These are phyloP conservation scores for Neodiprion lecontei DNA, from an alignment of 1,140 invertebrate genomes.

Conservation along the genomic window DNA sequence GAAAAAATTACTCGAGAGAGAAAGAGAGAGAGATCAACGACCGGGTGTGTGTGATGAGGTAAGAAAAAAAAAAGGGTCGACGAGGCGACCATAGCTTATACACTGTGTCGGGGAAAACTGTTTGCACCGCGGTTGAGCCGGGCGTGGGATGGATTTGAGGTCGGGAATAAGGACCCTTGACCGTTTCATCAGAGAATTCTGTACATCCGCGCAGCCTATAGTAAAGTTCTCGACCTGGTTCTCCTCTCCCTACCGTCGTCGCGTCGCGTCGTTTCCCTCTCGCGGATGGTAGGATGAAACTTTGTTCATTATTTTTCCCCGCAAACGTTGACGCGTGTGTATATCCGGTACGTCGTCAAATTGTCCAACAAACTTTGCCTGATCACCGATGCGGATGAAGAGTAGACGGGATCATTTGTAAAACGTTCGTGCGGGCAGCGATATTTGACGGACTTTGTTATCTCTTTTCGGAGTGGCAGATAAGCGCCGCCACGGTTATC, in stretches of 20 bases:
- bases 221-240: background rate
- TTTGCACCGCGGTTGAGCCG: background rate
- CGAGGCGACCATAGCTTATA: no score
- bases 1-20: no score
- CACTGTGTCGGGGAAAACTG: background rate
- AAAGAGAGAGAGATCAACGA: no score
- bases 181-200: background rate
- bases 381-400: no score
- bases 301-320: background rate
- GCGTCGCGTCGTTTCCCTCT: no score
- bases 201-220: background rate
- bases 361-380: background rate
- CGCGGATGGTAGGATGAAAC: background rate
- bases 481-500: no score
- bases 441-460: no score
- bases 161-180: background rate
- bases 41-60: no score
- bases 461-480: no score
- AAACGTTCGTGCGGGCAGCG: no score
- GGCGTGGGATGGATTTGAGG: background rate
- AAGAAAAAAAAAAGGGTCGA: no score
- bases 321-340: background rate
- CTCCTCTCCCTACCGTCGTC: background rate
- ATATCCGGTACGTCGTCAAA: background rate
- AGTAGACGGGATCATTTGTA: no score